Conservation (phyloP, 1,140 invertebrate species). For the Conus betulinus region DNA sequence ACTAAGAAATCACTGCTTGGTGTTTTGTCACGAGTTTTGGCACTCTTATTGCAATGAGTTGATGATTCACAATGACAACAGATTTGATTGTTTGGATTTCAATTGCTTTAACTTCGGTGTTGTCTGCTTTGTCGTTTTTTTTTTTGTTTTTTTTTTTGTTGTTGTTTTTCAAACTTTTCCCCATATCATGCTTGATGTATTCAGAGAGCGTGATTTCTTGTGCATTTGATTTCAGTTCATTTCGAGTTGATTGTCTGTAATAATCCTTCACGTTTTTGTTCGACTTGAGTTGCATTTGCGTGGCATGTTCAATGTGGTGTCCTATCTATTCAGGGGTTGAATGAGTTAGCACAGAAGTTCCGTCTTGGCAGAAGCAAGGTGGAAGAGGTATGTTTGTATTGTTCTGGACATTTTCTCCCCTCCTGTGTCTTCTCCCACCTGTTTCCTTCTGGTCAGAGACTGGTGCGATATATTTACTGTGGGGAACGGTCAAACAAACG, state of each 20-base stretch:
- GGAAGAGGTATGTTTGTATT: neutral
- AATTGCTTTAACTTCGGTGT: neutral
- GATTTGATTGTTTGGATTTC: no score
- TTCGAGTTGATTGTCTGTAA: no score
- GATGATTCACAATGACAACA: no score
- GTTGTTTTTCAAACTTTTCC: neutral
- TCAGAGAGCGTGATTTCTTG: neutral
- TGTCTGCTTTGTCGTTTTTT: neutral
- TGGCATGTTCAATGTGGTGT: conserved; percentile 16
- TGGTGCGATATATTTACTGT: no score
- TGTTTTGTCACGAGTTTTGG: no score
- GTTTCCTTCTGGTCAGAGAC: no score
- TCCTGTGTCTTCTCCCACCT: no score
- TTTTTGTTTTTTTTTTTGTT: neutral
- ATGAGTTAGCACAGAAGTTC: conserved; percentile 50
- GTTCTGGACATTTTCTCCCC: no score
- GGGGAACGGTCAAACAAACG: no score
- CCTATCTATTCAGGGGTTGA: conserved; percentile 48
- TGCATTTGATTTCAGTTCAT: neutral
- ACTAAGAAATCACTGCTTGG: no score
- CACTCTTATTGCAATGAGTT: no score
- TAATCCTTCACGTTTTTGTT: neutral
- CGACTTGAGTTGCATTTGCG: neutral
- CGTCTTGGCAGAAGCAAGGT: conserved; percentile 21
- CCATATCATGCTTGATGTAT: neutral